Evolutionary conservation across 2,113 vertebrate genomes (phyloP).

Genomic region (Oncorhynchus masou): DNA sequence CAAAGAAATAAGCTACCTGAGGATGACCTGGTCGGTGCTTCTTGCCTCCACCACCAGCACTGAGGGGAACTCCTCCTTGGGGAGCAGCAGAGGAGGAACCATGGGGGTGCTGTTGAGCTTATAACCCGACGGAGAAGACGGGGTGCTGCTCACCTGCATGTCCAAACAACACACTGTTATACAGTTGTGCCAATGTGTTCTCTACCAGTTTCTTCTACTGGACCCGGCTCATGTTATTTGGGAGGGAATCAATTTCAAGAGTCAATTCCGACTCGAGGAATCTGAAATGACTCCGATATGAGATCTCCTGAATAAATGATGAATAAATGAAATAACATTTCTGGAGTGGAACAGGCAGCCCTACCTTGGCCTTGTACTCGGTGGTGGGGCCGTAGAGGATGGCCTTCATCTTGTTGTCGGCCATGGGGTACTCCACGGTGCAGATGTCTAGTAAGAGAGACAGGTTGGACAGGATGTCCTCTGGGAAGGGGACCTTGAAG

Average conservation of each 20-base stretch:
- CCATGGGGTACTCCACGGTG: constrained; percentile 78
- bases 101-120: constrained; percentile 26
- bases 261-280: no score
- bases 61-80: constrained; percentile 79
- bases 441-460: constrained; percentile 81
- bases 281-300: no score
- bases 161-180: no score
- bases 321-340: no score
- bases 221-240: constrained; percentile 34
- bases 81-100: constrained; percentile 75
- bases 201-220: background rate
- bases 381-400: constrained; percentile 80
- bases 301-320: no score
- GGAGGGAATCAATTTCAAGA: no score
- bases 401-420: constrained; percentile 79
- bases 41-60: constrained; percentile 83
- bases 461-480: constrained; percentile 77
- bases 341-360: no score
- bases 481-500: constrained; percentile 81
- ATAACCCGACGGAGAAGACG: constrained; percentile 32
- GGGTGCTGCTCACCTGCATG: background rate
- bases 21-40: constrained; percentile 79
- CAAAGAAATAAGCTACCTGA: constrained; percentile 71
- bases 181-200: background rate
- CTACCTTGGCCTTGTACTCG: constrained; percentile 32